Evolutionary conservation across 2,888 invertebrate genomes (phyloP).

Genomic region (Machimus atricapillus): DNA sequence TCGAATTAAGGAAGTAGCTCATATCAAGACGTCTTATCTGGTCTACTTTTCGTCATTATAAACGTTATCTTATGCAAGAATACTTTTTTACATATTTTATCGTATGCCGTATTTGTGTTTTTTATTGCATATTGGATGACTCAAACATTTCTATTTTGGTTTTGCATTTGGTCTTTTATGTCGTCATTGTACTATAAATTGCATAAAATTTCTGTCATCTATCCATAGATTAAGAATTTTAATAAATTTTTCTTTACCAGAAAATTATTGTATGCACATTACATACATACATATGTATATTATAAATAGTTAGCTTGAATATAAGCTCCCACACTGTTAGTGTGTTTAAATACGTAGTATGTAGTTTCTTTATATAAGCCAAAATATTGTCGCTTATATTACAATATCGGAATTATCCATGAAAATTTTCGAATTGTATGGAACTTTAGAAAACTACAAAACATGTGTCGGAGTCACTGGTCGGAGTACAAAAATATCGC

Average conservation of each 20-base stretch:
- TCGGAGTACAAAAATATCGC: no score
- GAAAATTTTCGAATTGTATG: no score
- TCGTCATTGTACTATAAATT: background rate
- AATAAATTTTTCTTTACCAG: background rate
- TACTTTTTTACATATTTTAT: background rate
- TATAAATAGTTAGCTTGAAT: background rate
- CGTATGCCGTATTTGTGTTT: background rate
- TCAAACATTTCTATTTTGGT: background rate
- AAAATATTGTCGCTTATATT: no score
- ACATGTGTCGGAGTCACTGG: no score
- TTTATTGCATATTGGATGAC: background rate
- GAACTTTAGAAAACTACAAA: no score
- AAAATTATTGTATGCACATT: no score
- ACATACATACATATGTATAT: no score
- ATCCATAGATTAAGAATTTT: background rate
- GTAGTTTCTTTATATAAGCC: no score
- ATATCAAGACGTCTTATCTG: slow-evolving; percentile 41
- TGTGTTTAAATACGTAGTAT: no score
- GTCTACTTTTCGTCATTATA: background rate
- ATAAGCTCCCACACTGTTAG: background rate
- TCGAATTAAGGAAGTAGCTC: slow-evolving; percentile 58
- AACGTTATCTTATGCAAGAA: background rate
- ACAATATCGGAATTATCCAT: no score
- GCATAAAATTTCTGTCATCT: background rate
- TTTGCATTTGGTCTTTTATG: background rate